Evolutionary conservation across 2,797 vertebrate species (phyloP).

Genomic region (Xenops minutus): DNA sequence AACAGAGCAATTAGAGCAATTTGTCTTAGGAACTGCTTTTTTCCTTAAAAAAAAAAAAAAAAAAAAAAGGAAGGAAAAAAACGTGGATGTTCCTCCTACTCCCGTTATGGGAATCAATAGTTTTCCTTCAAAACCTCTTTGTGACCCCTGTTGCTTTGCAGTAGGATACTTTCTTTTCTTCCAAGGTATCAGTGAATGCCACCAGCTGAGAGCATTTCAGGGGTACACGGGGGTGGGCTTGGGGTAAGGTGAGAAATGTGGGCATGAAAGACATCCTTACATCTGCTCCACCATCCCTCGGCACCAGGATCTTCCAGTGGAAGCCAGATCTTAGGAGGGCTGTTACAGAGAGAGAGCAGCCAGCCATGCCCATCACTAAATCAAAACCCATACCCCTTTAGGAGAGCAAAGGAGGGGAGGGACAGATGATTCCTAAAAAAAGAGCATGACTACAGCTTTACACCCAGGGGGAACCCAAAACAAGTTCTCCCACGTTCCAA

Average conservation of each 20-base stretch:
- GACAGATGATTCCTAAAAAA: not conserved
- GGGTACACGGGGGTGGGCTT: not conserved
- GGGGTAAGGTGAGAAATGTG: not conserved
- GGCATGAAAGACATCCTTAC: not conserved
- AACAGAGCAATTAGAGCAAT: not conserved
- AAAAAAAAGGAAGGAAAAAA: rapidly evolving
- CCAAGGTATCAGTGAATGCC: not conserved
- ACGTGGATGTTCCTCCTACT: not conserved
- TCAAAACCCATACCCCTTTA: not conserved
- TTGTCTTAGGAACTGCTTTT: not conserved
- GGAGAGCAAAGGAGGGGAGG: not conserved
- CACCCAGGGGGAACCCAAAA: not conserved
- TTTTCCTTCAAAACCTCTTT: not conserved
- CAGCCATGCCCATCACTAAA: not conserved
- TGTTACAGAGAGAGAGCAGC: not conserved
- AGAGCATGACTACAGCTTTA: not conserved
- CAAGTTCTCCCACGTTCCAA: rapidly evolving
- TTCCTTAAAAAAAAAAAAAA: not conserved
- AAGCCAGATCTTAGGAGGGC: not conserved
- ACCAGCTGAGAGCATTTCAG: not conserved
- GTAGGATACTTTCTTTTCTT: not conserved
- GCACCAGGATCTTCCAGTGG: not conserved
- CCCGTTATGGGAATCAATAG: not conserved
- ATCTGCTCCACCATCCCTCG: not conserved
- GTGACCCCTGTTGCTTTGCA: not conserved